phyloP scores from a whole-genome alignment of 2,797 vertebrate species.

The Brotula barbata region DNA sequence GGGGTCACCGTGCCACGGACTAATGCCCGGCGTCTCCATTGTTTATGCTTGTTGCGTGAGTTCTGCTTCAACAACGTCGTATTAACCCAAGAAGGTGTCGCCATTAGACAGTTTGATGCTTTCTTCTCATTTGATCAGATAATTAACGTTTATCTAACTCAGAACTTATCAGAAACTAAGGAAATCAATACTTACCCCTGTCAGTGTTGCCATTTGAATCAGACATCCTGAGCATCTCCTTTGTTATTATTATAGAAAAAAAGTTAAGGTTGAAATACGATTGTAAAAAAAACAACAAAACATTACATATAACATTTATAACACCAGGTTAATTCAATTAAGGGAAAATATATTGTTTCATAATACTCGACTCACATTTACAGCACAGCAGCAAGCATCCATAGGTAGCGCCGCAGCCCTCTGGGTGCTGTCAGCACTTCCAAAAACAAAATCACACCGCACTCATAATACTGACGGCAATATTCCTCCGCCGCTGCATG shows the following conservation, averaged over 20 bases:
- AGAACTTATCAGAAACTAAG: too few relatives aligned
- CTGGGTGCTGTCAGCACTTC: conserved; percentile 20
- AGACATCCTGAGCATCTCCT: too few relatives aligned
- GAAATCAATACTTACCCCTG: too few relatives aligned
- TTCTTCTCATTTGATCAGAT: conserved; percentile 48
- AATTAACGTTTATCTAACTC: conserved; percentile 54
- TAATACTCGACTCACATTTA: conserved; percentile 12
- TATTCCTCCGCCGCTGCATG: conserved; percentile 10
- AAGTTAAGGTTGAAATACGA: not conserved
- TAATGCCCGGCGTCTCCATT: conserved; percentile 19
- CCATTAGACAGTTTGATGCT: conserved; percentile 54
- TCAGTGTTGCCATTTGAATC: too few relatives aligned
- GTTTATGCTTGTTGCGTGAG: conserved; percentile 31
- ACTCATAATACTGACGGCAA: conserved; percentile 17
- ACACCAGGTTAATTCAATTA: conserved; percentile 25
- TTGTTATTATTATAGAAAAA: too few relatives aligned
- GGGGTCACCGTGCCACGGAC: conserved; percentile 19
- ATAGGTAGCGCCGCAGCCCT: conserved; percentile 11
- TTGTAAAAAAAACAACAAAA: conserved; percentile 4
- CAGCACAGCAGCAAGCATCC: conserved; percentile 3
- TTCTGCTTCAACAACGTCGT: conserved; percentile 38
- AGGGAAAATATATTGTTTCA: conserved; percentile 12
- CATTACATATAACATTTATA: conserved; percentile 7
- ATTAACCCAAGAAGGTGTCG: conserved; percentile 54
- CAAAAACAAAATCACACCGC: conserved; percentile 32